Percentiles rank a stretch among this genome's conserved stretches.
Evolutionary conservation across 1,140 invertebrate species (phyloP).

Genomic region (Drosophila mayri): DNA sequence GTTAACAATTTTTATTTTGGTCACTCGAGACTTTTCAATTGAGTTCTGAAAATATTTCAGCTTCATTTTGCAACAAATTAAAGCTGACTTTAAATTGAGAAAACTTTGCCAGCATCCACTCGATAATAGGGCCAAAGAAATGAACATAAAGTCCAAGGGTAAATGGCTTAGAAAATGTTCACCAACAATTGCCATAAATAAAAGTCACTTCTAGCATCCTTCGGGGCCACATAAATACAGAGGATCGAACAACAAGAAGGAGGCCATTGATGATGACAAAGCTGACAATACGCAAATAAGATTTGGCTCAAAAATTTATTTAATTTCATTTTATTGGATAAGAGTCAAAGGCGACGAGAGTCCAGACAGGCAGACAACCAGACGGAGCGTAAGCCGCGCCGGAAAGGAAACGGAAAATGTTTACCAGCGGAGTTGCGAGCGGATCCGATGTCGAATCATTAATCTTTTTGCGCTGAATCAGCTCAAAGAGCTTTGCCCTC

Average conservation of each 20-base stretch:
- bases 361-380: slow-evolving; percentile 53
- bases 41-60: background rate
- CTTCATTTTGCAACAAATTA: background rate
- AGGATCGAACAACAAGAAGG: slow-evolving; percentile 46
- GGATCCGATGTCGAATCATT: slow-evolving; percentile 70
- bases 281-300: slow-evolving; percentile 80
- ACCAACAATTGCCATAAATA: slow-evolving; percentile 77
- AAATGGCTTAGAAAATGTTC: slow-evolving; percentile 82
- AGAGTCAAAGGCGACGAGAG: slow-evolving; percentile 66
- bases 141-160: slow-evolving; percentile 71
- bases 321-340: slow-evolving; percentile 78
- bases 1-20: background rate
- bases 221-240: slow-evolving; percentile 56
- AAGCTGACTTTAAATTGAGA: background rate
- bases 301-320: slow-evolving; percentile 82
- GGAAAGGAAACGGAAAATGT: slow-evolving; percentile 43
- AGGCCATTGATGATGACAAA: slow-evolving; percentile 49
- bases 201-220: slow-evolving; percentile 31
- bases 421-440: slow-evolving; percentile 48
- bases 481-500: slow-evolving; percentile 55
- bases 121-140: slow-evolving; percentile 41
- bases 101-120: slow-evolving; percentile 58
- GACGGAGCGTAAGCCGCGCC: slow-evolving; percentile 14
- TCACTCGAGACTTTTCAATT: background rate
- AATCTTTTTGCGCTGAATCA: slow-evolving; percentile 82